Percentiles rank a stretch among this genome's conserved stretches.
phyloP scores from a whole-genome alignment of 2,888 invertebrate genomes.

The Mactromeris polynyma region DNA sequence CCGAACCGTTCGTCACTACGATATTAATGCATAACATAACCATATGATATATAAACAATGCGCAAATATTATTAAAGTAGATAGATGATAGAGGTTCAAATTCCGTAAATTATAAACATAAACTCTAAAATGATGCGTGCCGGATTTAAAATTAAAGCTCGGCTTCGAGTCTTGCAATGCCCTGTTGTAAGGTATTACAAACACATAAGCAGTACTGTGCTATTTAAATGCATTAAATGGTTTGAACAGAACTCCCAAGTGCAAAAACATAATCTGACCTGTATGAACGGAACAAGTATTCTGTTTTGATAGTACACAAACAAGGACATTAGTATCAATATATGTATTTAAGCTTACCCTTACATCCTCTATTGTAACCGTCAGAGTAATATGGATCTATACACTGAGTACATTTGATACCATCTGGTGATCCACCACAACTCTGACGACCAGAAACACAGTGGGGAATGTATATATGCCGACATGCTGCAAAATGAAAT shows the following conservation, averaged over 20 bases:
- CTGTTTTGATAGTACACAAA: background rate
- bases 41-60: too few relatives aligned
- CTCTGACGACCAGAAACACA: slow-evolving; percentile 18
- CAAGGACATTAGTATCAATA: background rate
- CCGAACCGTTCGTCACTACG: background rate
- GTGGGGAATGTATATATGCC: background rate
- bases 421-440: slow-evolving; percentile 48
- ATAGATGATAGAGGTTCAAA: background rate
- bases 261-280: background rate
- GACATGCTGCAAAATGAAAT: background rate
- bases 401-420: slow-evolving; percentile 49
- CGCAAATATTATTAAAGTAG: background rate
- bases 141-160: too few relatives aligned
- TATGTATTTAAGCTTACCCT: slow-evolving; percentile 6
- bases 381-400: slow-evolving; percentile 41
- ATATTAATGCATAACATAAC: background rate
- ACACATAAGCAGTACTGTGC: background rate
- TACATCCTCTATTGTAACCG: slow-evolving; percentile 44
- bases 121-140: too few relatives aligned
- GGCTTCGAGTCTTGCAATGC: too few relatives aligned
- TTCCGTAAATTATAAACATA: background rate
- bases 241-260: background rate
- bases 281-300: background rate
- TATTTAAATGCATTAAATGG: background rate
- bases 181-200: too few relatives aligned